These are phyloP conservation scores for Limulus polyphemus DNA, from an alignment of 2,888 invertebrate genomes.

Conservation along the genomic window DNA sequence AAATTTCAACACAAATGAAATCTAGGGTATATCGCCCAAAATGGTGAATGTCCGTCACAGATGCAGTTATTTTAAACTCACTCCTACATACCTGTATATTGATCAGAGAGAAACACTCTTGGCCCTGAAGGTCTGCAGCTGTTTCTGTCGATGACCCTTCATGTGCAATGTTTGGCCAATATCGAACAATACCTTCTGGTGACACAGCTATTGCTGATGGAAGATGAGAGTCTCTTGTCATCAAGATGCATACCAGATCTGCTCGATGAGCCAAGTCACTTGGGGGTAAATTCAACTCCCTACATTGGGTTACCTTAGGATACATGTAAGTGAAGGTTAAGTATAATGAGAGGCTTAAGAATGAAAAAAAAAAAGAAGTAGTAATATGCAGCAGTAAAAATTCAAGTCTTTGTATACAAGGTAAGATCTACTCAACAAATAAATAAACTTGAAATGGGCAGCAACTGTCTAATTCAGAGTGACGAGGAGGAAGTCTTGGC, in stretches of 20 bases:
- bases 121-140: slow-evolving; percentile 61
- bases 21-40: too few relatives aligned
- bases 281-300: slow-evolving; percentile 75
- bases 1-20: too few relatives aligned
- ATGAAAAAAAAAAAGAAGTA: slow-evolving; percentile 2
- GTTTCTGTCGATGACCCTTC: slow-evolving; percentile 74
- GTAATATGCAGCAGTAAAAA: neutral
- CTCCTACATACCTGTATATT: slow-evolving; percentile 34
- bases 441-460: too few relatives aligned
- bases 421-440: too few relatives aligned
- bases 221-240: slow-evolving; percentile 38
- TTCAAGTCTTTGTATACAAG: too few relatives aligned
- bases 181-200: slow-evolving; percentile 82
- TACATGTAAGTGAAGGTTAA: neutral
- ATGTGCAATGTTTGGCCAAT: slow-evolving; percentile 80
- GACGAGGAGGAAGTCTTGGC: too few relatives aligned
- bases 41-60: slow-evolving; percentile 59
- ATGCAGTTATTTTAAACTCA: slow-evolving; percentile 46
- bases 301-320: slow-evolving; percentile 48
- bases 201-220: slow-evolving; percentile 84
- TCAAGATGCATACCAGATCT: slow-evolving; percentile 51
- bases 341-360: too few relatives aligned
- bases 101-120: slow-evolving; percentile 37
- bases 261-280: slow-evolving; percentile 71
- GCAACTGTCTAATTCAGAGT: too few relatives aligned